These are phyloP conservation scores for Machimus atricapillus DNA, from an alignment of 2,888 invertebrate genomes.

Conservation along the genomic window DNA sequence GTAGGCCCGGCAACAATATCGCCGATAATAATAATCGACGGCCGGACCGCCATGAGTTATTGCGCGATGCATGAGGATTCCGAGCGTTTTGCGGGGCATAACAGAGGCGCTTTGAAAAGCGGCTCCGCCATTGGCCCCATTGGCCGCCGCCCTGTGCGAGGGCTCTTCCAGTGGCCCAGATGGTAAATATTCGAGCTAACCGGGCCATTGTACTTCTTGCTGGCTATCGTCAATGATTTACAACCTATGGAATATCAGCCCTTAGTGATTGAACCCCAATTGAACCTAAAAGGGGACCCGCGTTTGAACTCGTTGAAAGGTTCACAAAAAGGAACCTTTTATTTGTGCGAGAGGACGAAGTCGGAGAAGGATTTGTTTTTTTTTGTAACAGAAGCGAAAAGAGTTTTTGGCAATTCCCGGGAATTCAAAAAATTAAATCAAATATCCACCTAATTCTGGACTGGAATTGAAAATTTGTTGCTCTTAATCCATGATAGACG, in stretches of 20 bases:
- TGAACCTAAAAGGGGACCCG: background rate
- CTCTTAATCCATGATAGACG: background rate
- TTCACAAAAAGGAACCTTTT: background rate
- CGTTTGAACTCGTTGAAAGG: background rate
- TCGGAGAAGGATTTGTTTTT: background rate
- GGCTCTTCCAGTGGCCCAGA: background rate
- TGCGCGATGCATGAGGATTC: background rate
- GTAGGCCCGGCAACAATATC: background rate
- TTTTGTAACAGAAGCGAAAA: background rate
- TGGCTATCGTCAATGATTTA: background rate
- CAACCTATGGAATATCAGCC: background rate
- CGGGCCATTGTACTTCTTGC: background rate
- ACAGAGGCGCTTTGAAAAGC: background rate
- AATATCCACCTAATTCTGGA: background rate
- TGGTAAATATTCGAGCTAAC: background rate
- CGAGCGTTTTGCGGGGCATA: background rate
- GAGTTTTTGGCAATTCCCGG: background rate
- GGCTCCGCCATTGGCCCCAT: background rate
- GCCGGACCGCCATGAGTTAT: background rate
- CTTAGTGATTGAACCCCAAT: background rate
- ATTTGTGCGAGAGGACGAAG: background rate
- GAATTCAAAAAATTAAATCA: background rate
- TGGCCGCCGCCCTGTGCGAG: background rate
- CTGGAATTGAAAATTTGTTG: background rate
- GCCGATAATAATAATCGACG: background rate